Base-by-base conservation (phyloP, 2,113 vertebrate species). In the Nematolebias whitei region DNA sequence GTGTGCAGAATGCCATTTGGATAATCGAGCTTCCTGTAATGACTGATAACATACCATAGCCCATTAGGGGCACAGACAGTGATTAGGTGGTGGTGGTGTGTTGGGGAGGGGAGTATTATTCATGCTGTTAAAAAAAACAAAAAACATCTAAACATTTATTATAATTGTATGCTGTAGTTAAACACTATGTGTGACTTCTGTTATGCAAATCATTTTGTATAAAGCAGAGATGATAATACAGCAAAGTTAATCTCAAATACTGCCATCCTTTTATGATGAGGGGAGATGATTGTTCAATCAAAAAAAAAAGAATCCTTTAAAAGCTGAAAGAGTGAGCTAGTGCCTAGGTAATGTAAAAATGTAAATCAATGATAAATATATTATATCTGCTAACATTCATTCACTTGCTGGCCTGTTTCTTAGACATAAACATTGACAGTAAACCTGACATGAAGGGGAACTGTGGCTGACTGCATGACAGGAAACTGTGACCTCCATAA, bases 11-110 rank as follows among this genome's bases (percentile, higher is more conserved):
- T 92, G 87, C 90, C 82, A 85, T 80, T 68, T 24, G 71, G 85
- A 93, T 89, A 92, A 93, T 93, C 90, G 92, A 90, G 90, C 83
- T 90, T 93, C 88, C 91, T 84, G 80, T 87, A 88, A 90, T 89
- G 86, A 81, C 78, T 87, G 88, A 87, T 92, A 93, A 92, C 80
- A 90, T 85, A 85, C 85, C 65, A 44, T 69, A 79, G 78, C 90
- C 93, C 88, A 89, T 93, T 90, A 92, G 84, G 76, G 83, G 63
- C 53, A 76, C 63, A 77, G 51, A 57, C 58, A 62, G 68, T 68
- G 29, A 63, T 52, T 40, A 64, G 64, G 66, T 40, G 53, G 54
- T 22, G 22, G 20, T 26, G 10, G 52, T 26, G 35, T 29, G 47
- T 43, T 52, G 56, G 50, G 38, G 56, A 4, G 35, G 52, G n/a